Evolutionary conservation across 2,113 vertebrate species (phyloP).

Genomic region (Pitta sordida): DNA sequence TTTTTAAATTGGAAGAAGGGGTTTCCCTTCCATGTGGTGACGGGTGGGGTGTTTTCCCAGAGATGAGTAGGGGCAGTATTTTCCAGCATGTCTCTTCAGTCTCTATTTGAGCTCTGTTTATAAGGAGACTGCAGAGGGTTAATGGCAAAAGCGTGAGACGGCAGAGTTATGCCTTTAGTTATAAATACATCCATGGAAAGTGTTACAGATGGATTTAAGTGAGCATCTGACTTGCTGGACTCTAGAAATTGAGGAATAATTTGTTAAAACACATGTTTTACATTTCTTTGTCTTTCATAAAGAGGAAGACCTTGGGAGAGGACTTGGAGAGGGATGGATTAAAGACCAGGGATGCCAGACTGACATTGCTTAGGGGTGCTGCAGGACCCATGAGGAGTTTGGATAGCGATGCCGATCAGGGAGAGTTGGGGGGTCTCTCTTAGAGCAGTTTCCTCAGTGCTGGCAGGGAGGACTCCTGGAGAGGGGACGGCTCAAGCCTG

Average conservation of each 20-base stretch:
- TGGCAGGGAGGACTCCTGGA: not conserved
- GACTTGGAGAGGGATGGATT: not conserved
- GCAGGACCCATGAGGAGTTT: accelerated
- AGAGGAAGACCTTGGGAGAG: not conserved
- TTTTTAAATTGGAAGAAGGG: not conserved
- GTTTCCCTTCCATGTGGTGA: not conserved
- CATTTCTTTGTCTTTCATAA: conserved; percentile 18
- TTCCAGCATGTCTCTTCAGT: accelerated
- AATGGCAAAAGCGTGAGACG: not conserved
- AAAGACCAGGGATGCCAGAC: not conserved
- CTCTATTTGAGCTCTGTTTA: not conserved
- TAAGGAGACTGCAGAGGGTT: conserved; percentile 9
- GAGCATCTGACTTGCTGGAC: not conserved
- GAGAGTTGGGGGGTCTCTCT: not conserved
- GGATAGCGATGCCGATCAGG: accelerated
- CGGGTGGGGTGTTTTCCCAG: not conserved
- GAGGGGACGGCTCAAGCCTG: not conserved
- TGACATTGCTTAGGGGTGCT: not conserved
- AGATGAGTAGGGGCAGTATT: not conserved
- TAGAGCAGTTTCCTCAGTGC: not conserved
- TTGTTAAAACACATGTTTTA: conserved; percentile 38
- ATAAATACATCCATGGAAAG: conserved; percentile 48
- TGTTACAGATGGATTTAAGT: not conserved
- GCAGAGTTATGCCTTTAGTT: conserved; percentile 5
- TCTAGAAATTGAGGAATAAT: not conserved